These are phyloP conservation scores for Anolis apletophallus DNA, from an alignment of 2,797 vertebrate species.

Conservation along the genomic window DNA sequence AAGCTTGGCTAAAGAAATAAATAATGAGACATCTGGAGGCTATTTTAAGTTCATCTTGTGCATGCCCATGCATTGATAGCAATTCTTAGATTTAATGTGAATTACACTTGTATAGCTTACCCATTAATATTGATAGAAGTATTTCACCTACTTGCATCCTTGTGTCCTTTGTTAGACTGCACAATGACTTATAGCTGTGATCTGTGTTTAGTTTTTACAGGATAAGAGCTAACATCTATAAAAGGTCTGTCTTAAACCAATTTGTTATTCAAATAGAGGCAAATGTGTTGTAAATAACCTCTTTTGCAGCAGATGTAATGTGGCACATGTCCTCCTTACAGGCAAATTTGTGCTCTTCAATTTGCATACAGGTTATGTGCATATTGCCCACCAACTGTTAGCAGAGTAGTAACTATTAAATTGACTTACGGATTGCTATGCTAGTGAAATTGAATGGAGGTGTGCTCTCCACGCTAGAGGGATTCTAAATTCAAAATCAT, in stretches of 20 bases:
- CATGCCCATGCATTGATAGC: not conserved
- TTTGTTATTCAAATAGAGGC: not conserved
- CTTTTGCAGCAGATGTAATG: not conserved
- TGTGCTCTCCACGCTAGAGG: not conserved
- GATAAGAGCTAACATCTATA: not conserved
- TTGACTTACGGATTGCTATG: constrained; percentile 9
- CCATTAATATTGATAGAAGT: not conserved
- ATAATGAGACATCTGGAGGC: not conserved
- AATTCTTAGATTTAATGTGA: not conserved
- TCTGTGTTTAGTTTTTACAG: not conserved
- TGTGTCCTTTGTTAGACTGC: not conserved
- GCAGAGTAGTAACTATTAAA: constrained; percentile 14
- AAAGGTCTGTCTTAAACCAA: not conserved
- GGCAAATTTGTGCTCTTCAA: constrained; percentile 10
- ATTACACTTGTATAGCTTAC: not conserved
- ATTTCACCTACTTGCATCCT: not conserved
- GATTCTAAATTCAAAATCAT: constrained; percentile 9
- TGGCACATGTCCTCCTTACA: not conserved
- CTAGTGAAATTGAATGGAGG: constrained; percentile 7
- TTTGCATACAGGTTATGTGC: not conserved
- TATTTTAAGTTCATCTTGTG: not conserved
- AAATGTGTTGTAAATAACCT: not conserved
- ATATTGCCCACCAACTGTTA: constrained; percentile 14
- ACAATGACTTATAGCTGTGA: not conserved
- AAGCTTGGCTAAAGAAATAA: not conserved